Percentiles rank a stretch among this genome's conserved stretches.
Evolutionary conservation across 1,140 invertebrate genomes (phyloP).

Genomic region (Pseudomyrmex cubaensis): DNA sequence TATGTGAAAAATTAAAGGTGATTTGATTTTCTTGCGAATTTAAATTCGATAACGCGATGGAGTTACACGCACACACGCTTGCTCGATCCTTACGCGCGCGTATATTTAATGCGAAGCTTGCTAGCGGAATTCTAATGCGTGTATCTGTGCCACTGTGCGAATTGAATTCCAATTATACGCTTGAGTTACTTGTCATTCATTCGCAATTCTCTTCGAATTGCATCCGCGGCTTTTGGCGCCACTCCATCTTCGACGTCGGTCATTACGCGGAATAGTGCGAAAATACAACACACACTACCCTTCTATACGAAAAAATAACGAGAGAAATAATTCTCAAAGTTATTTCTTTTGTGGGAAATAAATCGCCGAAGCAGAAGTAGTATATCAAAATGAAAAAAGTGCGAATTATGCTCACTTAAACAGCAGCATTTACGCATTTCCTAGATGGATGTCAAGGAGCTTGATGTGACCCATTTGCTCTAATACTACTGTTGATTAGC

Average conservation of each 20-base stretch:
- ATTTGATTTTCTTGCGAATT: background rate
- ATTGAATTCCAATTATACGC: slow-evolving; percentile 77
- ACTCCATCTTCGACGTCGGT: slow-evolving; percentile 65
- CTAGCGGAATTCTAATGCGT: slow-evolving; percentile 74
- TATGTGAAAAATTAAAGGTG: background rate
- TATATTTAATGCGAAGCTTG: slow-evolving; percentile 55
- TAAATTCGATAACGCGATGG: slow-evolving; percentile 5
- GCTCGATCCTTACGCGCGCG: background rate
- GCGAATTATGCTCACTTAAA: slow-evolving; percentile 19
- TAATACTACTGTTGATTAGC: slow-evolving; percentile 35
- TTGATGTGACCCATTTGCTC: slow-evolving; percentile 1
- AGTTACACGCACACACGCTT: background rate
- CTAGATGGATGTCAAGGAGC: slow-evolving; percentile 33
- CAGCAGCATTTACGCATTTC: slow-evolving; percentile 25
- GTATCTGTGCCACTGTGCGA: slow-evolving; percentile 79
- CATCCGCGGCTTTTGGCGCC: slow-evolving; percentile 72
- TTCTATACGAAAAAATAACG: background rate
- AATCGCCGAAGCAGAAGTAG: too few species aligned
- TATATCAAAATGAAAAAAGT: background rate
- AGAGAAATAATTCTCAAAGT: background rate
- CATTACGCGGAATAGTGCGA: background rate
- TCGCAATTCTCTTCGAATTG: slow-evolving; percentile 47
- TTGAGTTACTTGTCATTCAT: slow-evolving; percentile 75
- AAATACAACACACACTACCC: background rate
- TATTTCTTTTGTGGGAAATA: too few species aligned